These are phyloP conservation scores for Protonemura montana DNA, from an alignment of 2,888 invertebrate species.

Conservation along the genomic window DNA sequence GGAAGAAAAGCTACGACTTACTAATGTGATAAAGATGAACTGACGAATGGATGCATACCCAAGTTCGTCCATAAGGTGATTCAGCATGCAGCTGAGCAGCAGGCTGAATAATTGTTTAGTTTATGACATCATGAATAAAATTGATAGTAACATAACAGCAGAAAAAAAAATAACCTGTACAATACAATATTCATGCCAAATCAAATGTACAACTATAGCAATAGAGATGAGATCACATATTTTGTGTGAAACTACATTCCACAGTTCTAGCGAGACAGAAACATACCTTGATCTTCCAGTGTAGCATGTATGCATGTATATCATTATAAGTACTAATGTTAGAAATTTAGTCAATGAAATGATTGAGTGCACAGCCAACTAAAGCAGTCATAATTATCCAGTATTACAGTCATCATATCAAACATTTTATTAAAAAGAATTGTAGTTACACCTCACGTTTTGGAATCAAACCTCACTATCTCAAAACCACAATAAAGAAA, in stretches of 20 bases:
- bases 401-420: neutral
- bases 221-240: neutral
- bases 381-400: neutral
- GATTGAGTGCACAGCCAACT: too few relatives aligned
- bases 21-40: neutral
- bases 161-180: neutral
- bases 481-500: conserved; percentile 10
- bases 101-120: neutral
- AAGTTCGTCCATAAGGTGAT: neutral
- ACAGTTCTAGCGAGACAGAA: neutral
- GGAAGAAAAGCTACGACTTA: neutral
- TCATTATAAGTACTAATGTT: too few relatives aligned
- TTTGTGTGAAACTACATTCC: neutral
- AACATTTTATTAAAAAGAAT: neutral
- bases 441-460: neutral
- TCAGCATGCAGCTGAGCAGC: neutral
- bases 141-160: neutral
- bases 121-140: neutral
- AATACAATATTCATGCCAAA: neutral
- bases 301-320: too few relatives aligned
- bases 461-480: neutral
- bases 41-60: too few relatives aligned
- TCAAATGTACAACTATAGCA: neutral
- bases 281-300: neutral
- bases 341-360: too few relatives aligned